phyloP scores from a whole-genome alignment of 2,113 vertebrate genomes.

The Microcebus lehilahytsara region DNA sequence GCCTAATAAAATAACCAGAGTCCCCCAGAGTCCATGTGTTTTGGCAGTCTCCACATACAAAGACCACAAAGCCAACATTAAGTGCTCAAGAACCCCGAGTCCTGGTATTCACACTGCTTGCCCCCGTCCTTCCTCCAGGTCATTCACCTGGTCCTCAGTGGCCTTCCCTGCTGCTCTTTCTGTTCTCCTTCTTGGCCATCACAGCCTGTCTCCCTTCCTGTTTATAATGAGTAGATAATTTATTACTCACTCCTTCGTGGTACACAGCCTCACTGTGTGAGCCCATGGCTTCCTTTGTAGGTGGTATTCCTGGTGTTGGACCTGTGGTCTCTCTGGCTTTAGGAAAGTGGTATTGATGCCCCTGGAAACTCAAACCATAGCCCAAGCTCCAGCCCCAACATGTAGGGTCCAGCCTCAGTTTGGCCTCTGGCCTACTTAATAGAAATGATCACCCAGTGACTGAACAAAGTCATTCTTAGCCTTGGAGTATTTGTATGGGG shows the following conservation, averaged over 20 bases:
- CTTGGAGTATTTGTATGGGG: not conserved
- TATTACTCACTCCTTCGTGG: not conserved
- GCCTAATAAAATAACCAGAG: not conserved
- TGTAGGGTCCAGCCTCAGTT: not conserved
- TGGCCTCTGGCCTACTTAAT: not conserved
- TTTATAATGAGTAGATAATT: not conserved
- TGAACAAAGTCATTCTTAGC: not conserved
- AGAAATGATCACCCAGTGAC: not conserved
- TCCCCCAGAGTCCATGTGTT: not conserved
- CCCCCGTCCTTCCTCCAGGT: not conserved
- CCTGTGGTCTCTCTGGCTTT: not conserved
- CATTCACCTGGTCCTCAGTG: not conserved
- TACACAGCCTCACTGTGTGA: not conserved
- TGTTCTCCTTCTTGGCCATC: not conserved
- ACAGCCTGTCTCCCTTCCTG: not conserved
- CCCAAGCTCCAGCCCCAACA: not conserved
- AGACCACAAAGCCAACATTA: not conserved
- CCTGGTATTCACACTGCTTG: rapidly evolving
- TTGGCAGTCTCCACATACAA: not conserved
- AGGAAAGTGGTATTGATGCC: not conserved
- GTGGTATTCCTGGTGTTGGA: not conserved
- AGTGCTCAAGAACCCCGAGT: not conserved
- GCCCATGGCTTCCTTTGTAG: not conserved
- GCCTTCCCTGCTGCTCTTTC: not conserved
- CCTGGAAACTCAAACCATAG: not conserved